Base-by-base conservation (phyloP, 2,888 invertebrate species). In the Meliscaeva auricollis region DNA sequence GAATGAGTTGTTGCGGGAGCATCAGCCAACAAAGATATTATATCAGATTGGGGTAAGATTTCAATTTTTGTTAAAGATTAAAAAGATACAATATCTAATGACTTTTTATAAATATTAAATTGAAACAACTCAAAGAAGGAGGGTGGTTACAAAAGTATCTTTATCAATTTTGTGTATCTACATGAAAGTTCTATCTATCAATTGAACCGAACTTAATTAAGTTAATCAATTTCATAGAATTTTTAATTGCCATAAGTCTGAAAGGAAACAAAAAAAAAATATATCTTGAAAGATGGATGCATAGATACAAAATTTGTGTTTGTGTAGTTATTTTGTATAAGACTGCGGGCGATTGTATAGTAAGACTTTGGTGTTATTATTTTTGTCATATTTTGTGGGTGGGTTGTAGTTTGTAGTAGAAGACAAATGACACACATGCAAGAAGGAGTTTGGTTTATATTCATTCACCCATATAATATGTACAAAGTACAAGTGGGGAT, bases 1-100 rank as follows among this genome's bases (percentile, higher is more conserved):
- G 30, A 85, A 80, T 77, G 80, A 81, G 35, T 32, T 85, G 48
- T 11, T 85, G 73, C 73, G 81, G 15, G 73, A 85, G n/a, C 87
- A 83, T 72, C 66, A 68, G 83, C 82, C 70, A 13, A 81, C 90
- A 92, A 94, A 94, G 91, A 94, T 96, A 88, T 93, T 96, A 82
- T 96, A 96, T 91, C 96, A 92, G 90, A 90, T 92, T 88, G 92
- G 92, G 91, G 92, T 92, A 90, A 92, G 91, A 89, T 75, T 60
- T 72, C 50, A 13, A 11, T 35, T 58, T 35, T n/a, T 30, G 17
- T 0, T 15, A n/a, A 54, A 35, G n/a, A n/a, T n/a, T n/a, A 11
- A 54, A 7, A 30, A n/a, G 8, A 30, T 30, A 26, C 9, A 38
- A 38, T 38, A 38, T 38, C 46, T 46, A 15, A 7, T n/a, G n/a